These are phyloP conservation scores for Hemibagrus wyckioides DNA, from an alignment of 2,113 vertebrate species.

Conservation along the genomic window DNA sequence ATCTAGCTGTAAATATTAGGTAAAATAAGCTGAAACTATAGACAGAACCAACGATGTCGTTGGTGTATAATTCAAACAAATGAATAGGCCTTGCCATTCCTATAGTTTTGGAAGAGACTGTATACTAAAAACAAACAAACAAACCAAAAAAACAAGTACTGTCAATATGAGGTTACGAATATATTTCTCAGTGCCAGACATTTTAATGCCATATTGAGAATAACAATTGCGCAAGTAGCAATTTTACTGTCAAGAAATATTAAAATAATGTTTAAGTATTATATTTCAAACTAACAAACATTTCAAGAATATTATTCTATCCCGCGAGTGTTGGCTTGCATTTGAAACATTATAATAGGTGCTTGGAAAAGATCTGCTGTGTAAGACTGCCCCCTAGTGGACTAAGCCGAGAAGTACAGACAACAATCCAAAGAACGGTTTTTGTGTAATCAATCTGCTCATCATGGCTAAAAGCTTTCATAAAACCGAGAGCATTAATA, in stretches of 20 bases:
- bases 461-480: conserved; percentile 15
- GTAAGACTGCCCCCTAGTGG: conserved; percentile 29
- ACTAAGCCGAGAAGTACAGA: background rate
- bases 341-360: background rate
- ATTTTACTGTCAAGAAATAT: background rate
- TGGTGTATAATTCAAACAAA: no score
- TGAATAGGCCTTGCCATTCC: no score
- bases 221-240: background rate
- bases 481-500: conserved; percentile 4
- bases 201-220: background rate
- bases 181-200: background rate
- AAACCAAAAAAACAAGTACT: background rate
- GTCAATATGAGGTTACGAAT: background rate
- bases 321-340: background rate
- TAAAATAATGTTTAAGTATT: background rate
- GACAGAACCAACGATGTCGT: no score
- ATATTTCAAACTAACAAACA: background rate
- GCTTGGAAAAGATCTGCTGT: background rate
- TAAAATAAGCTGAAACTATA: no score
- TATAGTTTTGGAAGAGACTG: no score
- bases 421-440: background rate
- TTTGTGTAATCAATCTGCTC: background rate
- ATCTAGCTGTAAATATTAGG: no score
- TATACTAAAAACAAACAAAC: background rate
- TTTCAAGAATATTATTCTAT: background rate